These are phyloP conservation scores for Balaeniceps rex DNA, from an alignment of 2,113 vertebrate species.

Conservation along the genomic window DNA sequence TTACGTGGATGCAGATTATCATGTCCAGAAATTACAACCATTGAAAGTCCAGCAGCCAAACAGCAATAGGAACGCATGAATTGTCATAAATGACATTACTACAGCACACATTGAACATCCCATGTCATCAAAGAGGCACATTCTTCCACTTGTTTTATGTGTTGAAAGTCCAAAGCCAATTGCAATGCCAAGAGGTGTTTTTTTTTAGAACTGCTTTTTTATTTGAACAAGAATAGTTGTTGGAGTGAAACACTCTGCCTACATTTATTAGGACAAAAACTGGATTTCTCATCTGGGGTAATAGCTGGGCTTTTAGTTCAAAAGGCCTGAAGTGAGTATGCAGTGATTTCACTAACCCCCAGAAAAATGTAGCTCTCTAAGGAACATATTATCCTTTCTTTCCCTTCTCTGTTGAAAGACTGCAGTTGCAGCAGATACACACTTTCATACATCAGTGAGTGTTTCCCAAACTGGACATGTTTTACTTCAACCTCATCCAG, in stretches of 20 bases:
- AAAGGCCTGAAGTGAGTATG: background rate
- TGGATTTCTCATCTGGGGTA: background rate
- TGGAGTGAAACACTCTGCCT: background rate
- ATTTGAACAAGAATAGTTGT: background rate
- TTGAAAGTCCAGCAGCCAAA: background rate
- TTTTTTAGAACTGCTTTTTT: background rate
- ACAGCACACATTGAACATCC: background rate
- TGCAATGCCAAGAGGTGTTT: background rate
- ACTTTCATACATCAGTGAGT: background rate
- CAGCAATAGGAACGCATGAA: background rate
- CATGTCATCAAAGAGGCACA: background rate
- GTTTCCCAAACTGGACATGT: background rate
- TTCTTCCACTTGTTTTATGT: background rate
- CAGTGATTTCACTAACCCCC: background rate
- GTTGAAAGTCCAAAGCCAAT: background rate
- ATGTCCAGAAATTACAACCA: background rate
- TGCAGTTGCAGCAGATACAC: background rate
- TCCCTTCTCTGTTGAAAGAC: background rate
- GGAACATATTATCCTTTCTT: background rate
- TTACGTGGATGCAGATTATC: background rate
- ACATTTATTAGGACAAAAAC: background rate
- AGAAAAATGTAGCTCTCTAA: background rate
- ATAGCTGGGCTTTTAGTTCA: background rate
- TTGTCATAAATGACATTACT: background rate
- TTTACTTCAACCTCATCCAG: background rate